Base-by-base conservation (phyloP, 2,797 vertebrate species). In the Spondyliosoma cantharus region DNA sequence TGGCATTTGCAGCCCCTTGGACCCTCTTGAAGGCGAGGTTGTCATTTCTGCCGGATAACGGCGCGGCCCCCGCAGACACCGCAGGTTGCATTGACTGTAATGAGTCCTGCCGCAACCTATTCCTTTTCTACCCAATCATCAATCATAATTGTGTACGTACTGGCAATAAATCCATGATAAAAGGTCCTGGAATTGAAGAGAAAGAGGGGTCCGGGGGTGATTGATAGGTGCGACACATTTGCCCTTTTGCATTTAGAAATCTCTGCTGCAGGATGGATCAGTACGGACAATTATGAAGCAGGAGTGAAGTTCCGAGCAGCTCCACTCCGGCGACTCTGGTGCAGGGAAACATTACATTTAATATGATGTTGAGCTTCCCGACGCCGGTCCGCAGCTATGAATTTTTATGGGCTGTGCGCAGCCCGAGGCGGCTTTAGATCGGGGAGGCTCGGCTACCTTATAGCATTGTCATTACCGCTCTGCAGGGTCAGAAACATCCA, bases 1-100 rank as follows among this genome's bases (percentile, higher is more conserved):
- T 94, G 93, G 91, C 91, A 94, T 94, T 95, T 94, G 82, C 87
- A n/a, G 77, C 76, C 85, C 72, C 72, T 83, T 78, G 7, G 74
- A 71, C 75, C 74, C 74, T 87, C 84, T 78, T 46, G 67, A 78
- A 67, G 86, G 72, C 88, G 86, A 83, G 86, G 83, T 89, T 88
- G 87, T 80, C 64, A 63, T 84, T 81, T 76, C 80, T 71, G 59
- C 16, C 5, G 37, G 22, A 77, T 83, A 89, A 90, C 29, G 29
- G 29, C 29, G n/a, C n/a, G n/a, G 91, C 80, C 88, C 27, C 2
- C 27, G 71, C 56, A 29, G 82, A 71, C 61, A 69, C 80, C 57
- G 57, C 84, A 81, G 58, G 64, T 83, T 65, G 63, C 67, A 87
- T 88, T 53, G 82, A 90, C 85, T 22, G 73, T 69, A 79, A 73